Base-by-base conservation (phyloP, 2,113 vertebrate genomes). In the Nerophis lumbriciformis region DNA sequence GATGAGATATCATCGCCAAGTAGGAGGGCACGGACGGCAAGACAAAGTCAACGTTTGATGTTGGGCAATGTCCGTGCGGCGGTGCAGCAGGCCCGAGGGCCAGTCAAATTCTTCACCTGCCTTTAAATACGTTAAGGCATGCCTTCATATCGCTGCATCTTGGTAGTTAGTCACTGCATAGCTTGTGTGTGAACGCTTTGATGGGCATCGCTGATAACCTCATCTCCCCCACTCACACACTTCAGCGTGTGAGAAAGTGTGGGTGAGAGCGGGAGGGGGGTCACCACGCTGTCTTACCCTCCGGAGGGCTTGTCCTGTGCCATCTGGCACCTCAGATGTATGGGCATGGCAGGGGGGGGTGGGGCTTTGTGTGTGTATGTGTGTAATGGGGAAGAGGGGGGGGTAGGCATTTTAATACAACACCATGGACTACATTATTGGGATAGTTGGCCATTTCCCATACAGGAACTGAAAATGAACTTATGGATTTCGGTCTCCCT, bases 1-100 rank as follows among this genome's bases (percentile, higher is more conserved):
- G 88, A 88, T 85, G 90, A 89, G 93, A 95, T 95, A 94, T 89
- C 90, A 94, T 94, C 93, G 92, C 88, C 92, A 92, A 62, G 62
- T 61, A 72, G 59, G 50, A 44, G 62, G 67, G 60, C 73, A 61
- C 11, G 69, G 64, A 72, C 44, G 45, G 69, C 58, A 74, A 57
- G 69, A 70, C 72, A 59, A 65, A 57, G 53, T 48, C 58, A 75
- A 53, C 38, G 79, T 82, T 78, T 79, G 66, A 78, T 72, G 68
- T 55, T 0, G 62, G 63, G 50, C 64, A 61, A 51, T 77, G 76
- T 83, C 77, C 80, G 38, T 54, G 68, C 72, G 75, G 57, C 49
- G 5, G 53, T 19, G 63, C 63, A 59, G 57, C 50, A 61, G 64
- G 53, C 75, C 68, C 69, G 79, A 72, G 54, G 72, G 65, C 55